Base-by-base conservation (phyloP, 1,140 invertebrate genomes). In the Heterodera schachtii region DNA sequence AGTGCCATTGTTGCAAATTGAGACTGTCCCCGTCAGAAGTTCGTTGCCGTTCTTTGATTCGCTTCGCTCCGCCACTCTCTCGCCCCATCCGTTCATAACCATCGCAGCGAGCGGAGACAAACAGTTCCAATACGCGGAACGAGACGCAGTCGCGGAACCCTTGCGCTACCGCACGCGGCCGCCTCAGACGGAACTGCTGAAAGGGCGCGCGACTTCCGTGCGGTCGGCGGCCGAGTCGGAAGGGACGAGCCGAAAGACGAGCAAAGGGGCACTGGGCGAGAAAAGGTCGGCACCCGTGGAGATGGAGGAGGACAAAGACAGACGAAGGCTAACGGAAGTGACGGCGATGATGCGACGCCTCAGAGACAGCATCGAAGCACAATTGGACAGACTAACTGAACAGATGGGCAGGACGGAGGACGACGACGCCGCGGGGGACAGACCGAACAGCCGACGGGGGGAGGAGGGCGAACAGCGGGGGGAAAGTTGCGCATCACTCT, bases 341-440 rank as follows among this genome's bases (percentile, higher is more conserved):
- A 9, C 52, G 13, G 31, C 8, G 47, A 77, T 64, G 47, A 64
- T 78, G 47, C 19, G 49, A 7, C 77, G 77, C 21, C 47, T 78
- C 31, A 66, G 77, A 69, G 77, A 64, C 21, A 78, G 77, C 64
- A 78, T 78, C 64, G 66, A 78, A 11, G 77, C 70, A 7, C 77
- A 78, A 21, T 31, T 78, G 70, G 64, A 78, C 31, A 7, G 21
- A 69, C 77, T 78, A 44, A 47, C 70, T 5, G 77, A 78, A n/a
- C 21, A 69, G 21, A 71, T 78, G 16, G 77, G 66, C 9, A 43
- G 3, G 21, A 71, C 11, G 31, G n/a, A 46, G 31, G 19, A 7
- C 41, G 69, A 41, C 9, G 69, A 71, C 21, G 21, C 7, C 7
- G 31, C 7, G 8, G 69, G 31, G 19, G 69, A 71, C 69, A 19